Conservation (phyloP, 2,113 vertebrate species). For the Daboia siamensis region DNA sequence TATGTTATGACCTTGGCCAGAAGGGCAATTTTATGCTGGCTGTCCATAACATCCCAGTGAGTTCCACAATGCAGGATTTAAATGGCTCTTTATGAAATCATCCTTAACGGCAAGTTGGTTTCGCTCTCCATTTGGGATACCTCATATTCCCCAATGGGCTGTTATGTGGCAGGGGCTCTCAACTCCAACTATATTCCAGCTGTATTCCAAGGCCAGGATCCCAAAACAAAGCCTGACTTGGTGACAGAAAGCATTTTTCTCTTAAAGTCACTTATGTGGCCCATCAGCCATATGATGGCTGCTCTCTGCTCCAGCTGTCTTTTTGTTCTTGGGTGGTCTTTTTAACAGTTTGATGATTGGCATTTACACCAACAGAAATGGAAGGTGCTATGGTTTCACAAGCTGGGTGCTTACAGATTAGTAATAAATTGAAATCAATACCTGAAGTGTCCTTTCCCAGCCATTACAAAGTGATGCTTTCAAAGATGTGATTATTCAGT, state of each 20-base stretch:
- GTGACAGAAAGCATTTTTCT: background rate
- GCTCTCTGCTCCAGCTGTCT: conserved; percentile 32
- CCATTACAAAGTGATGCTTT: conserved; percentile 21
- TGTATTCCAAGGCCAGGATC: conserved; percentile 15
- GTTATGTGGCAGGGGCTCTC: no score
- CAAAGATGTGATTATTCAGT: background rate
- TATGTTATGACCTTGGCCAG: no score
- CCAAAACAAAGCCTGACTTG: background rate
- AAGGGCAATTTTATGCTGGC: no score
- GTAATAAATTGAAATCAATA: conserved; percentile 37
- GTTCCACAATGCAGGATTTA: no score
- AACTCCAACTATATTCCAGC: background rate
- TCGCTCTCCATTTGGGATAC: no score
- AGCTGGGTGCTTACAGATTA: conserved; percentile 34
- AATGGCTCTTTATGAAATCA: no score
- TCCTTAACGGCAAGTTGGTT: no score
- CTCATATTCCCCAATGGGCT: no score
- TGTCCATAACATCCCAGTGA: no score
- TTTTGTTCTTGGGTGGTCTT: background rate
- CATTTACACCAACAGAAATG: conserved; percentile 36
- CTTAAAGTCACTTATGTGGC: conserved; percentile 38
- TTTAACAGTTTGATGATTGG: conserved; percentile 55
- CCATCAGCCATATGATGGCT: conserved; percentile 44
- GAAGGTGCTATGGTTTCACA: background rate
- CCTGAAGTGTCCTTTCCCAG: conserved; percentile 46